A percentile compares a stretch with the other conserved stretches of the same genome.
These are phyloP conservation scores for Helicoverpa zea DNA, from an alignment of 1,140 invertebrate genomes.

Conservation along the genomic window DNA sequence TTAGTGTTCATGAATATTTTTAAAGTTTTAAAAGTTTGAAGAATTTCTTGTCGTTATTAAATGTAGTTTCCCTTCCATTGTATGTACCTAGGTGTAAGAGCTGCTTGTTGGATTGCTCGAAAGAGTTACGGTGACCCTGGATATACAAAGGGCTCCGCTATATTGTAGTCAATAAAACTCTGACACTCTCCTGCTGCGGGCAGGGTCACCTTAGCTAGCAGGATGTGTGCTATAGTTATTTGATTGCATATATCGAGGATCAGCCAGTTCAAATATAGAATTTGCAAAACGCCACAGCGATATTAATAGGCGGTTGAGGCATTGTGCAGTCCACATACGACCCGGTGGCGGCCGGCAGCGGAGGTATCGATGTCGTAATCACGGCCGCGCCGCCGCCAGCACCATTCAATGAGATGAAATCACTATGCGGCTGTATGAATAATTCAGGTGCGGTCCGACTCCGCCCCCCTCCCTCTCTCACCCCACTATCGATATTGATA, in stretches of 20 bases:
- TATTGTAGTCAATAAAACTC: too few species aligned
- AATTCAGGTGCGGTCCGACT: constrained; percentile 80
- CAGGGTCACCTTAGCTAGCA: too few species aligned
- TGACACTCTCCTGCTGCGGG: too few species aligned
- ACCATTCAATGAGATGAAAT: constrained; percentile 85
- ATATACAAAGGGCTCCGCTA: too few species aligned
- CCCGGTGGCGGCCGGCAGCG: constrained; percentile 53
- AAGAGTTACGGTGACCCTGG: background rate
- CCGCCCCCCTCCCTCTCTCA: constrained; percentile 54
- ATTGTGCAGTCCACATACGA: constrained; percentile 56
- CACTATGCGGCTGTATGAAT: constrained; percentile 85
- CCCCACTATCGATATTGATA: constrained; percentile 62
- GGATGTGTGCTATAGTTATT: too few species aligned
- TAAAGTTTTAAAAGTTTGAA: constrained; percentile 5
- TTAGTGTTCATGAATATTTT: constrained; percentile 46
- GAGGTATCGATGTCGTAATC: constrained; percentile 84
- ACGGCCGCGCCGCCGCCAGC: constrained; percentile 74
- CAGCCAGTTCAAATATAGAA: background rate
- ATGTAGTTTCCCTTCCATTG: background rate
- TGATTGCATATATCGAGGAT: background rate
- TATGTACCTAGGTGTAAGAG: too few species aligned
- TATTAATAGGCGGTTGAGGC: constrained; percentile 62
- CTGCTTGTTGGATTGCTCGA: background rate
- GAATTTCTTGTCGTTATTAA: background rate
- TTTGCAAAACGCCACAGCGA: constrained; percentile 3